Conservation (phyloP, 2,797 vertebrate genomes). For the Notamacropus eugenii region DNA sequence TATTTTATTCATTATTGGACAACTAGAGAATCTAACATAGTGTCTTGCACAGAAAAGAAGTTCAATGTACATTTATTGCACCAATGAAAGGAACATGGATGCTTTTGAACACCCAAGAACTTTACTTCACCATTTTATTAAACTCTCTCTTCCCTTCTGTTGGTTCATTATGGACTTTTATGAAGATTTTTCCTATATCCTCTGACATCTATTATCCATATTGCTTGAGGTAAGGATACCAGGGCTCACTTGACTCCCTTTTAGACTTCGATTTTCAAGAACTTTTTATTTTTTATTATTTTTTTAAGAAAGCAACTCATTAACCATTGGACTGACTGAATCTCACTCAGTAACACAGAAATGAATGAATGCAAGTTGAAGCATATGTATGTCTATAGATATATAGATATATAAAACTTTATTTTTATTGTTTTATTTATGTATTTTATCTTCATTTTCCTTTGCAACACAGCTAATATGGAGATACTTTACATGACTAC, state of each 20-base stretch:
- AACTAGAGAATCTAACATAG: neutral
- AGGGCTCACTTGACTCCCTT: neutral
- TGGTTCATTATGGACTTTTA: neutral
- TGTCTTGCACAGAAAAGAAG: neutral
- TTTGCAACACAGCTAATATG: neutral
- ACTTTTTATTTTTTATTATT: neutral
- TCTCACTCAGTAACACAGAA: neutral
- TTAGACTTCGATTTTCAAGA: neutral
- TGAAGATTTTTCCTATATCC: neutral
- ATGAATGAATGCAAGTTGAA: neutral
- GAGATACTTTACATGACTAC: neutral
- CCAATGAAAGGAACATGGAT: neutral
- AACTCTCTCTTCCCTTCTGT: neutral
- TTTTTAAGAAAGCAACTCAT: neutral
- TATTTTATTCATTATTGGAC: neutral
- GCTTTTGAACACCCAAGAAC: neutral
- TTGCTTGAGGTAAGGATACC: neutral
- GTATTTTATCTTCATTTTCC: neutral
- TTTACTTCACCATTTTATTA: neutral
- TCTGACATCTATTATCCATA: neutral
- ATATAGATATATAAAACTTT: neutral
- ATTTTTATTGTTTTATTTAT: neutral
- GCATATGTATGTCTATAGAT: neutral
- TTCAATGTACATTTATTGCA: neutral
- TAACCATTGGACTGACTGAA: neutral